These are phyloP conservation scores for Hypotaenidia okinawae DNA, from an alignment of 2,797 vertebrate genomes.

Conservation along the genomic window DNA sequence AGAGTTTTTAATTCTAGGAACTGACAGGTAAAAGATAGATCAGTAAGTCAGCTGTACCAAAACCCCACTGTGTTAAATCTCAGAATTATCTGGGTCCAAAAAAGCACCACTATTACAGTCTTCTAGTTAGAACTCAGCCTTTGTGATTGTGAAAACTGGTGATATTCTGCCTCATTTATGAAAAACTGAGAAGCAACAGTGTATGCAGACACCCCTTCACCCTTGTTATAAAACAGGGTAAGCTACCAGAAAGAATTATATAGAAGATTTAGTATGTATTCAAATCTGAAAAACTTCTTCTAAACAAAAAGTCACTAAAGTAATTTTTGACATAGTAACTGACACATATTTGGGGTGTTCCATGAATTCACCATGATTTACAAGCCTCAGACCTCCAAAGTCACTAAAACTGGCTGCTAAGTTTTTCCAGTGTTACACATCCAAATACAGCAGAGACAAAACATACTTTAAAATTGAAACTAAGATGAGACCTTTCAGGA, in stretches of 20 bases:
- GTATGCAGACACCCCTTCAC: neutral
- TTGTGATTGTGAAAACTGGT: neutral
- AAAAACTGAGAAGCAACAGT: neutral
- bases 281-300: neutral
- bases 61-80: neutral
- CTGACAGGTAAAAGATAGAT: neutral
- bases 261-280: neutral
- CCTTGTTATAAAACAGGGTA: neutral
- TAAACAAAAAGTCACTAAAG: neutral
- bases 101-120: neutral
- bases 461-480: neutral
- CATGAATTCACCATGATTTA: neutral
- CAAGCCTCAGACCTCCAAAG: neutral
- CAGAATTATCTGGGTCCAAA: neutral
- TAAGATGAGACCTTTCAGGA: neutral
- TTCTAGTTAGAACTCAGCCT: neutral
- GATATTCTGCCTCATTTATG: neutral
- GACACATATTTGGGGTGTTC: neutral
- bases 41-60: neutral
- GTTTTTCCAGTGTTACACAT: neutral
- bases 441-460: neutral
- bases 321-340: neutral
- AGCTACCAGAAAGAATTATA: neutral
- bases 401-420: neutral
- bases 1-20: neutral